Percentiles rank a stretch among this genome's conserved stretches.
Evolutionary conservation across 2,888 invertebrate genomes (phyloP).

Genomic region (Phlogophora meticulosa): DNA sequence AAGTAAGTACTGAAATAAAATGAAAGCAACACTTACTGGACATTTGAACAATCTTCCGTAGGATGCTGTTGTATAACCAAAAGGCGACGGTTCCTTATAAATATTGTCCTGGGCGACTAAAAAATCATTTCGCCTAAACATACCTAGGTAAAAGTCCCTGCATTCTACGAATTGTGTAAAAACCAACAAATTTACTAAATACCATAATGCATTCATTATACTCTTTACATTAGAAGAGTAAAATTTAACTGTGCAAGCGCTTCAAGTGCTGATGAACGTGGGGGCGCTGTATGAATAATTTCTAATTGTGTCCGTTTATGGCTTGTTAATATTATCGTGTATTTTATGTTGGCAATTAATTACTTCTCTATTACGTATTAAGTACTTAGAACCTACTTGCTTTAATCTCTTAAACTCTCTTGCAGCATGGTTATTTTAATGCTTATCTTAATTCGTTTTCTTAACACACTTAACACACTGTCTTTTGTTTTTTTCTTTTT

Average conservation of each 20-base stretch:
- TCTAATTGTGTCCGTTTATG: conserved; percentile 24
- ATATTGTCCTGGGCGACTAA: conserved; percentile 81
- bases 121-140: conserved; percentile 81
- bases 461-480: background rate
- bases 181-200: conserved; percentile 45
- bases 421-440: conserved; percentile 2
- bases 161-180: conserved; percentile 61
- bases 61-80: conserved; percentile 69
- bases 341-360: conserved; percentile 23
- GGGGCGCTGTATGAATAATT: conserved; percentile 16
- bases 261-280: conserved; percentile 7
- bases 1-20: background rate
- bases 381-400: background rate
- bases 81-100: conserved; percentile 74
- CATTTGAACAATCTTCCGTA: conserved; percentile 83
- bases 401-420: conserved; percentile 13
- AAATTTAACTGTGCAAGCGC: background rate
- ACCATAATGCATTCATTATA: conserved; percentile 41
- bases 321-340: conserved; percentile 40
- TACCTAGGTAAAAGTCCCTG: conserved; percentile 81
- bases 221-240: conserved; percentile 10
- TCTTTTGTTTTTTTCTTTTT: background rate
- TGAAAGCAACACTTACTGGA: conserved; percentile 72
- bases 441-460: background rate
- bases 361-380: conserved; percentile 13